These are phyloP conservation scores for Colaptes auratus DNA, from an alignment of 2,113 vertebrate species.

Conservation along the genomic window DNA sequence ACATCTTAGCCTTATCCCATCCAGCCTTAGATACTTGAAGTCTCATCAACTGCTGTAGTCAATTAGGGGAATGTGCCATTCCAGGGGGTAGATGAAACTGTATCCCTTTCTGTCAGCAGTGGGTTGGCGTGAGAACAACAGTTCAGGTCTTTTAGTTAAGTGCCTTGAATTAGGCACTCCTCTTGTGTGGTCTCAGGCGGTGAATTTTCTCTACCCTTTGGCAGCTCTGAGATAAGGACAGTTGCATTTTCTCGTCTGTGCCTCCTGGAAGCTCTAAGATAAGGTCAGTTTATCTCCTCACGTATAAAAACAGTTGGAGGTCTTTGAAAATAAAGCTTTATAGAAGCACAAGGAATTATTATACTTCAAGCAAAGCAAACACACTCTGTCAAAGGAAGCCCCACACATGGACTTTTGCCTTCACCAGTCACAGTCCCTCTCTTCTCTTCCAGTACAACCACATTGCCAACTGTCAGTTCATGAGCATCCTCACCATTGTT, in stretches of 20 bases:
- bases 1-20: background rate
- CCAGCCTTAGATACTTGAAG: background rate
- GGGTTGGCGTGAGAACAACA: background rate
- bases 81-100: background rate
- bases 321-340: background rate
- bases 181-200: background rate
- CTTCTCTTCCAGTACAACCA: background rate
- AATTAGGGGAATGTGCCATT: background rate
- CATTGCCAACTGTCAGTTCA: background rate
- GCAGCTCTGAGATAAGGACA: background rate
- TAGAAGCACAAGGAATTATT: background rate
- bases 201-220: background rate
- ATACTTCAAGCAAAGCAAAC: background rate
- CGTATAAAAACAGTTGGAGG: background rate
- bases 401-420: background rate
- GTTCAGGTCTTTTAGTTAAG: background rate
- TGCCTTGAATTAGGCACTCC: background rate
- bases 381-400: background rate
- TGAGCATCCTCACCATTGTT: background rate
- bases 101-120: background rate
- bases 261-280: background rate
- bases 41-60: background rate
- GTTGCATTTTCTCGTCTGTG: background rate
- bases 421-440: background rate
- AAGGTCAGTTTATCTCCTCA: background rate